phyloP scores from a whole-genome alignment of 1,140 invertebrate species.

The Lamellibrachia luymesi region DNA sequence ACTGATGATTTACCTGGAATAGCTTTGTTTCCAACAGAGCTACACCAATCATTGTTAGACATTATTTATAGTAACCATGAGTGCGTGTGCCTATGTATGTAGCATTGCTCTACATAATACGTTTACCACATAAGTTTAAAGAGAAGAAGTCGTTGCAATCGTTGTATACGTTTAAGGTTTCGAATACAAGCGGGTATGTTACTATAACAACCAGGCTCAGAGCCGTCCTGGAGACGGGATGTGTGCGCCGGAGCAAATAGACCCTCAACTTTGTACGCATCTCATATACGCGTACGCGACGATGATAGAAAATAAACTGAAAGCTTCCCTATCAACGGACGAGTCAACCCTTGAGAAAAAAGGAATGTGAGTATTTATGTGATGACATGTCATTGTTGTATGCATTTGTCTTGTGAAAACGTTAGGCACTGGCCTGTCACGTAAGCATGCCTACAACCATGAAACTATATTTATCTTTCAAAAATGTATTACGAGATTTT shows the following conservation, averaged over 20 bases:
- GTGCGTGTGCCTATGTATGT: not conserved
- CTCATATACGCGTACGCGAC: slow-evolving; percentile 77
- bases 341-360: slow-evolving; percentile 39
- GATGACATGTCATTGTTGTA: not conserved
- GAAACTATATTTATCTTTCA: no score
- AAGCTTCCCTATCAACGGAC: slow-evolving; percentile 49
- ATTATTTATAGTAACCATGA: no score
- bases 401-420: not conserved
- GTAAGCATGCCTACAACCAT: no score
- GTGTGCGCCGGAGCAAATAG: slow-evolving; percentile 67
- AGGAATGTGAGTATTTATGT: slow-evolving; percentile 40
- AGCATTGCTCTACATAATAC: not conserved
- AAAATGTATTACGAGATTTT: no score
- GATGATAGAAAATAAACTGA: slow-evolving; percentile 58
- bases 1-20: no score
- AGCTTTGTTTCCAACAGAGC: no score
- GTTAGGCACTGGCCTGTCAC: no score
- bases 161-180: not conserved
- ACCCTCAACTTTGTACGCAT: slow-evolving; percentile 76
- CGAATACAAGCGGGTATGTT: slow-evolving; percentile 47
- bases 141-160: not conserved
- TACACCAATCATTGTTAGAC: no score
- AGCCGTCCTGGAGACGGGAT: slow-evolving; percentile 39
- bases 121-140: not conserved
- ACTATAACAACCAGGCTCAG: slow-evolving; percentile 54